Percentiles rank a stretch among this genome's conserved stretches.
Evolutionary conservation across 2,888 invertebrate genomes (phyloP).

Genomic region (Thalpophila matura): DNA sequence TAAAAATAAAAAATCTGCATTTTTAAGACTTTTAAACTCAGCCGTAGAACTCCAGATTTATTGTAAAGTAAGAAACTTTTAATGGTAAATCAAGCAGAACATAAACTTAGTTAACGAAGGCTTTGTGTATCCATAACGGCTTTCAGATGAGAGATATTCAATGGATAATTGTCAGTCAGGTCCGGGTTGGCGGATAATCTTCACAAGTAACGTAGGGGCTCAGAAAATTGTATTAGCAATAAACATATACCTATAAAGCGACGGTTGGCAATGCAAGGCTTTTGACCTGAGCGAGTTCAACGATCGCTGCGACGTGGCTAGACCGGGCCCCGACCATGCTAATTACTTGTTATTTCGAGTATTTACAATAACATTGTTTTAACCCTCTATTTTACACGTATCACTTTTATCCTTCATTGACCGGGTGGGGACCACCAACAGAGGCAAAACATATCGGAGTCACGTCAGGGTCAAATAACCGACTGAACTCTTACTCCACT

Average conservation of each 20-base stretch:
- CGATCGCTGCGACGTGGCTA: constrained; percentile 72
- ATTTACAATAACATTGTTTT: constrained; percentile 25
- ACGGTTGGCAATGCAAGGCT: constrained; percentile 74
- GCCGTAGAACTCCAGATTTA: not conserved
- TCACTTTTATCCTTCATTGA: not conserved
- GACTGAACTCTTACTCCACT: constrained; percentile 12
- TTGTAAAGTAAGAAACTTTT: constrained; percentile 1
- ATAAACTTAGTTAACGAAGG: constrained; percentile 38
- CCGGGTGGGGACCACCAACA: not conserved
- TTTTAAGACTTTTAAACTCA: constrained; percentile 1
- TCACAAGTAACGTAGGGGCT: constrained; percentile 46
- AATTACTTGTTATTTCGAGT: constrained; percentile 67
- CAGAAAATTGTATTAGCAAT: constrained; percentile 67
- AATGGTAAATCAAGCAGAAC: not conserved
- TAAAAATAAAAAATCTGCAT: constrained; percentile 18
- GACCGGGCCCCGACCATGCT: constrained; percentile 67
- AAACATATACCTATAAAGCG: constrained; percentile 63
- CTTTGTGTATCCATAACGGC: constrained; percentile 25
- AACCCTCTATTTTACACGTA: not conserved
- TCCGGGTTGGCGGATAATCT: constrained; percentile 44
- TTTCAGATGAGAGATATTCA: constrained; percentile 37
- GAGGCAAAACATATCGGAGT: constrained; percentile 16
- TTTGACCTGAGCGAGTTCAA: constrained; percentile 83
- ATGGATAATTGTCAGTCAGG: constrained; percentile 29
- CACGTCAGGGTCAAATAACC: constrained; percentile 20